These are phyloP conservation scores for Dynastes maya DNA, from an alignment of 2,888 invertebrate genomes.

Conservation along the genomic window DNA sequence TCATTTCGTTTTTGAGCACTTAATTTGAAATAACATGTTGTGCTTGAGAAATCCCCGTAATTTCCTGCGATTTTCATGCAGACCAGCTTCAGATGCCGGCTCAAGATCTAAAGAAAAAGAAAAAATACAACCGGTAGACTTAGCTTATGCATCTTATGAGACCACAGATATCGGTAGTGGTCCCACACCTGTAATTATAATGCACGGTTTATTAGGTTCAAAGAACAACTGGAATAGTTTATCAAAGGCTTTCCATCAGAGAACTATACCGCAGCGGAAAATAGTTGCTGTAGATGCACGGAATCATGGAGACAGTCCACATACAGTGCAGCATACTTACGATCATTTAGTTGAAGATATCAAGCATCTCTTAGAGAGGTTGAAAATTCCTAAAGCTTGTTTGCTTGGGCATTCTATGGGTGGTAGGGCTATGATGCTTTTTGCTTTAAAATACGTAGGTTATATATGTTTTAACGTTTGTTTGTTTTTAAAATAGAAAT, in stretches of 20 bases:
- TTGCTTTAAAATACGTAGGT: constrained; percentile 81
- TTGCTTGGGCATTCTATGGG: constrained; percentile 97
- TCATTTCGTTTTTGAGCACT: neutral
- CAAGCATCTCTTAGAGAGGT: constrained; percentile 76
- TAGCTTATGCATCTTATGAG: constrained; percentile 81
- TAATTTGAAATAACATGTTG: neutral
- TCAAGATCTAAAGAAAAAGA: constrained; percentile 40
- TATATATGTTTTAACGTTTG: neutral
- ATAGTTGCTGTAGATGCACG: constrained; percentile 89
- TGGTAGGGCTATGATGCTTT: constrained; percentile 91
- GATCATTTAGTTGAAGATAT: constrained; percentile 84
- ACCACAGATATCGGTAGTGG: constrained; percentile 66
- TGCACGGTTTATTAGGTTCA: constrained; percentile 91
- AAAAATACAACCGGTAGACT: constrained; percentile 72
- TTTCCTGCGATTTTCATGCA: neutral
- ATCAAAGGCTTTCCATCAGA: constrained; percentile 79
- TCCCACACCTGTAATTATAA: constrained; percentile 77
- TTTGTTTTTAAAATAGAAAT: neutral
- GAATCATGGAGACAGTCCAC: constrained; percentile 96
- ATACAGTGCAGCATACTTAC: constrained; percentile 82
- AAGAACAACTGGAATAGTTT: constrained; percentile 91
- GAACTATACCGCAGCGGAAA: constrained; percentile 79
- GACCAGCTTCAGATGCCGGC: neutral
- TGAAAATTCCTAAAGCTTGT: constrained; percentile 77
- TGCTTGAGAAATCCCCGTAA: constrained; percentile 2